Conservation (phyloP, 2,888 invertebrate species). For the Gerris lacustris region DNA sequence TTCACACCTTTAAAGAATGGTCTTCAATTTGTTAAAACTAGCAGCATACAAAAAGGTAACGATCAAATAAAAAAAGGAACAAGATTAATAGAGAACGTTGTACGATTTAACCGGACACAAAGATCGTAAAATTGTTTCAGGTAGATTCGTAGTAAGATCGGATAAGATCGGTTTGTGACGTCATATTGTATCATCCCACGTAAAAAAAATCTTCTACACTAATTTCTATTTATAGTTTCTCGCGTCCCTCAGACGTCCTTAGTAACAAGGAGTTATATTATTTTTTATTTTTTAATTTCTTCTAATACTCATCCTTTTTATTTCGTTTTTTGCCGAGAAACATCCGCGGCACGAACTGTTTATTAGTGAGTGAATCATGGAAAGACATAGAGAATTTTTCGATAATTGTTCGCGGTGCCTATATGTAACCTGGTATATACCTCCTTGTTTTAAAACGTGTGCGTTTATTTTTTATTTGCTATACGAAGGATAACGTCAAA, state of each 20-base stretch:
- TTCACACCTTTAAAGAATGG: background rate
- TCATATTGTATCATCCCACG: background rate
- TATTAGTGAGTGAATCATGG: background rate
- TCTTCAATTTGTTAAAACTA: background rate
- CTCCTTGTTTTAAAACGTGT: too few relatives aligned
- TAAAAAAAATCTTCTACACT: background rate
- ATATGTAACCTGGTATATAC: background rate
- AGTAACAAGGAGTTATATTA: background rate
- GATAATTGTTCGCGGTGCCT: background rate
- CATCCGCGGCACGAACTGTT: background rate
- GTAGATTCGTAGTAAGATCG: background rate
- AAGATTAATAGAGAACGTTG: background rate
- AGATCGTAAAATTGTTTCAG: background rate
- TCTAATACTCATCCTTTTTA: too few relatives aligned
- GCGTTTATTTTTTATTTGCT: too few relatives aligned
- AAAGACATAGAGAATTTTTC: background rate
- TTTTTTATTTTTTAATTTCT: too few relatives aligned
- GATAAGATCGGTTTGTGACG: too few relatives aligned
- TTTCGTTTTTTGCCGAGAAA: background rate
- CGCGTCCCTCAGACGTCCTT: constrained; percentile 1
- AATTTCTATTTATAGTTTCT: background rate
- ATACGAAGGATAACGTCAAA: background rate
- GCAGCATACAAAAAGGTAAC: background rate
- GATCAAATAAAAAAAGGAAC: background rate
- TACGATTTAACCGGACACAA: background rate